phyloP scores from a whole-genome alignment of 2,888 invertebrate species.

The Crepidodera aurea region DNA sequence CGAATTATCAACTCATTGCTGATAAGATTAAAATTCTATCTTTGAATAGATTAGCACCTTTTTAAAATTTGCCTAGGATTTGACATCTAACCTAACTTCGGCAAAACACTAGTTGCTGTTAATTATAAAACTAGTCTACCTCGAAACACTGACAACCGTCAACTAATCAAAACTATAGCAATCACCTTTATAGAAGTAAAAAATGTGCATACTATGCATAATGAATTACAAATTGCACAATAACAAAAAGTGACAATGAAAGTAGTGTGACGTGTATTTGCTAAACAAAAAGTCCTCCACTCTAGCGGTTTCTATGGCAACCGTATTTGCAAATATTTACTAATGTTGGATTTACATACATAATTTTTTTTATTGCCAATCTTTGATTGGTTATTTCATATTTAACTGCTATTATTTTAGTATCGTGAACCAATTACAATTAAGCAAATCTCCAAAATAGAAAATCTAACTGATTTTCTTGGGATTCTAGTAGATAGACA shows the following conservation, averaged over 20 bases:
- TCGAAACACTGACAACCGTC: neutral
- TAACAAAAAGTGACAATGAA: slow-evolving; percentile 17
- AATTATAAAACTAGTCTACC: slow-evolving; percentile 3
- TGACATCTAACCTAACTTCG: slow-evolving; percentile 24
- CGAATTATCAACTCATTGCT: slow-evolving; percentile 26
- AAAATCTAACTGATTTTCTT: no score
- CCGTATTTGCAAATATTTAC: no score
- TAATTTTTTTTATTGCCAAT: no score
- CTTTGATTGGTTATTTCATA: no score
- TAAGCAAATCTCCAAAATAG: no score
- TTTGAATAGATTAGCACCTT: neutral
- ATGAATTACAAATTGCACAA: slow-evolving; percentile 19
- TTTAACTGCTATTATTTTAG: no score
- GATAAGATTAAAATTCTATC: slow-evolving; percentile 22
- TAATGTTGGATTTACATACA: no score
- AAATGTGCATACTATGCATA: slow-evolving; percentile 18
- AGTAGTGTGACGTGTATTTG: neutral
- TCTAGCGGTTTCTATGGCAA: neutral
- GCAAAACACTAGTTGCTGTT: neutral
- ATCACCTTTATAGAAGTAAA: slow-evolving; percentile 14
- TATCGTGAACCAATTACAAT: no score
- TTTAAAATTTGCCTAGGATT: neutral
- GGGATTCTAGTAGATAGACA: neutral
- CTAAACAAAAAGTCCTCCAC: neutral
- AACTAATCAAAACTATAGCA: slow-evolving; percentile 14